Conservation (phyloP, 2,888 invertebrate species). For the Drosophila kuntzei region DNA sequence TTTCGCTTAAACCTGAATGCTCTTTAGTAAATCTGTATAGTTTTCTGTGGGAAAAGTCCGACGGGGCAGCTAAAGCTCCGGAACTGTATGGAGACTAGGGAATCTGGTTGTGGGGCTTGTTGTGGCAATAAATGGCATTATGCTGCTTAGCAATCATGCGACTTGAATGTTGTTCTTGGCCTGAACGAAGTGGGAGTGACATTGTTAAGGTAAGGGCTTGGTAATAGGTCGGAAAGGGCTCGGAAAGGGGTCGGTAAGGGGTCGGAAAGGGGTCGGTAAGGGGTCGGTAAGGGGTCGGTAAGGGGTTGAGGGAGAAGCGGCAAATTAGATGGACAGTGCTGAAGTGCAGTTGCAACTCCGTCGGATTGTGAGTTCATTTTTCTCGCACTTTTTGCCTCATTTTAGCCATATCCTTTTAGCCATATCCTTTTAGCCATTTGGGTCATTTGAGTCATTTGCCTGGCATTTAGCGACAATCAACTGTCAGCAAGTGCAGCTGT, state of each 20-base stretch:
- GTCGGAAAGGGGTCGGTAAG: not conserved
- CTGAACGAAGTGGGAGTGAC: not conserved
- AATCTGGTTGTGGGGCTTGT: conserved; percentile 33
- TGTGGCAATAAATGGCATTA: conserved; percentile 76
- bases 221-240: accelerated
- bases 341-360: conserved; percentile 18
- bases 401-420: not conserved
- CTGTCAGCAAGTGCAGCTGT: conserved; percentile 29
- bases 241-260: not conserved
- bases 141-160: conserved; percentile 75
- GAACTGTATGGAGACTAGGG: not conserved
- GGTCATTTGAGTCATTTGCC: conserved; percentile 40
- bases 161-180: conserved; percentile 63
- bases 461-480: conserved; percentile 48
- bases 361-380: conserved; percentile 25
- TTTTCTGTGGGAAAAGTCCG: not conserved
- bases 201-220: not conserved
- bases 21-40: not conserved
- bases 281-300: not conserved
- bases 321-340: conserved; percentile 54
- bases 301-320: conserved; percentile 9
- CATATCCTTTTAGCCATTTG: conserved; percentile 18
- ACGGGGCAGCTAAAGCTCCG: not conserved
- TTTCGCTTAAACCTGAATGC: no score
- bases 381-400: conserved; percentile 22